Evolutionary conservation across 2,113 vertebrate species (phyloP).

Genomic region (Podarcis muralis): DNA sequence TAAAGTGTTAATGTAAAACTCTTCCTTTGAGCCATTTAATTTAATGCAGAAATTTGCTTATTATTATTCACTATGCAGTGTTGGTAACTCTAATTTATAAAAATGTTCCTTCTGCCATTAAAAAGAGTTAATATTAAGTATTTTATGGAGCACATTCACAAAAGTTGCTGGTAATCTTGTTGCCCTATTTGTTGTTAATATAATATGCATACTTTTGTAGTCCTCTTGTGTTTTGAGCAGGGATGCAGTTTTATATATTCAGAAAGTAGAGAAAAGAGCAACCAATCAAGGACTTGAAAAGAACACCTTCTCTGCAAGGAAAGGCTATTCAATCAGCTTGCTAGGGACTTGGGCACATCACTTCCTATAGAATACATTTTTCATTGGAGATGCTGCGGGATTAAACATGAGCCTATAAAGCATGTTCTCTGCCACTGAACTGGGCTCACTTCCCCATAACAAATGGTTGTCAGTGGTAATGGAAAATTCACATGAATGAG

Average conservation of each 20-base stretch:
- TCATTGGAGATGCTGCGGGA: background rate
- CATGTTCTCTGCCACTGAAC: background rate
- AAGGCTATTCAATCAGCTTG: background rate
- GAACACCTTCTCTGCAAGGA: background rate
- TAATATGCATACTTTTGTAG: background rate
- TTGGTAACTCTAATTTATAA: background rate
- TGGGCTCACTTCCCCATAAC: background rate
- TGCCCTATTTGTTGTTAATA: background rate
- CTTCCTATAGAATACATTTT: background rate
- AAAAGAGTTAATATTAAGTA: background rate
- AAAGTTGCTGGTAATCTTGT: background rate
- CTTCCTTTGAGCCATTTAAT: background rate
- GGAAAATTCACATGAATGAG: background rate
- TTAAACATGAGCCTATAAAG: background rate
- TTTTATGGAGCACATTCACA: background rate
- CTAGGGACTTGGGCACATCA: background rate
- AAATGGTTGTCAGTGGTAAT: background rate
- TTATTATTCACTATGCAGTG: background rate
- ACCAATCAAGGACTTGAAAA: background rate
- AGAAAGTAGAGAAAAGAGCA: background rate
- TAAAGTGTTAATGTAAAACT: background rate
- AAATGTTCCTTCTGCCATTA: background rate
- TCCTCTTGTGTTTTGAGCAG: background rate
- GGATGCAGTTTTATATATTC: background rate
- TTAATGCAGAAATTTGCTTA: background rate